A percentile compares a stretch with the other conserved stretches of the same genome.
Evolutionary conservation across 2,797 vertebrate species (phyloP).

Genomic region (Siniperca obscura): DNA sequence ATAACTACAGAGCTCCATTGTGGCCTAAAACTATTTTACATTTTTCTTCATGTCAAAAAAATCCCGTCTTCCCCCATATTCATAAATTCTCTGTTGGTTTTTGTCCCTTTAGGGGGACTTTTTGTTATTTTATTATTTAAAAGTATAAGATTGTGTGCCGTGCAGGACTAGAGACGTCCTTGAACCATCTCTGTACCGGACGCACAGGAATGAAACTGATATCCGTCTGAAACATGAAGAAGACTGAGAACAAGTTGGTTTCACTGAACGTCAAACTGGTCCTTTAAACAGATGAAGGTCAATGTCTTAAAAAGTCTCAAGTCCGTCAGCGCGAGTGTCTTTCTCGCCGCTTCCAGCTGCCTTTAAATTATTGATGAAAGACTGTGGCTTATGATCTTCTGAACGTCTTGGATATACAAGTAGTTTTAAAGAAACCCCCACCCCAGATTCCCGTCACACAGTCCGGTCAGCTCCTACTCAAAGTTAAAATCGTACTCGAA

Average conservation of each 20-base stretch:
- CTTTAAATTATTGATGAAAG: neutral
- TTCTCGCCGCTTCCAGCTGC: constrained; percentile 22
- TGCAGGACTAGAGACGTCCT: neutral
- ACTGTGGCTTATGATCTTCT: neutral
- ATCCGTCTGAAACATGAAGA: neutral
- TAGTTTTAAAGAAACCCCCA: neutral
- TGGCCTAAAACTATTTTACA: neutral
- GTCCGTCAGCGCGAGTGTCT: neutral
- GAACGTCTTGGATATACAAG: neutral
- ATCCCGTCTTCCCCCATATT: neutral
- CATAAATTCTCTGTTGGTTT: neutral
- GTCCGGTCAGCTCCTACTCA: constrained; percentile 51
- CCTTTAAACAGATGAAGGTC: neutral
- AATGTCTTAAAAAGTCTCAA: constrained; percentile 11
- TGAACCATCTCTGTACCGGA: neutral
- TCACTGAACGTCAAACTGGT: neutral
- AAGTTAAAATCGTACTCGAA: constrained; percentile 78
- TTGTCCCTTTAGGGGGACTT: neutral
- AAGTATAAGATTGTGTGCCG: neutral
- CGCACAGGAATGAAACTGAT: neutral
- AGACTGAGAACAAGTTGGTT: neutral
- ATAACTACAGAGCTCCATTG: neutral
- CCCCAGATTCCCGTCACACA: neutral
- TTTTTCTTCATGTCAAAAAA: neutral
- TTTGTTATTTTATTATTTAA: neutral